Conservation (phyloP, 2,113 vertebrate genomes). For the Pteruthius melanotis region DNA sequence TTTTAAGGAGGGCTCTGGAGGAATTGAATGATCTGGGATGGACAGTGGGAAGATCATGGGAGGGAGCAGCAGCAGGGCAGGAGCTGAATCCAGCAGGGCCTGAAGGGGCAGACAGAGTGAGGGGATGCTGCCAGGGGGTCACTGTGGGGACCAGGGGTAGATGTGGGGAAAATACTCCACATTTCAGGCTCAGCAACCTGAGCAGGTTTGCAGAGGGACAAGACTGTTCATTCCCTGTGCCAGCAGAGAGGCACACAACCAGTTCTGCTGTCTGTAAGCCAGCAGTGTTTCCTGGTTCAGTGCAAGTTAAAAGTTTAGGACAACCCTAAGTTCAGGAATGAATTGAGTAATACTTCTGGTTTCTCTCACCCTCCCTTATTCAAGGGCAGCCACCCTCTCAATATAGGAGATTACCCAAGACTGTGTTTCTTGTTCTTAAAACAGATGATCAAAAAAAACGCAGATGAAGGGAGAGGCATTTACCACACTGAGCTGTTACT, state of each 20-base stretch:
- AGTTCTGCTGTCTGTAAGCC: not conserved
- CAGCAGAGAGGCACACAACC: not conserved
- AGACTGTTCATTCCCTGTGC: accelerated
- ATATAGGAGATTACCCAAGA: not conserved
- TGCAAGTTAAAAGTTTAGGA: not conserved
- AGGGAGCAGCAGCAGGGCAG: not conserved
- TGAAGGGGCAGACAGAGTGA: accelerated
- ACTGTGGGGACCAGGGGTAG: not conserved
- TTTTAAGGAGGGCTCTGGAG: not conserved
- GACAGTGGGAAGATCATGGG: not conserved
- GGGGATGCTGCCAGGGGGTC: not conserved
- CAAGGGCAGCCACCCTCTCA: not conserved
- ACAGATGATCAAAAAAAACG: not conserved
- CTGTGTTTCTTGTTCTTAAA: not conserved
- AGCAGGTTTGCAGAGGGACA: accelerated
- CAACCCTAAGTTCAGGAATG: not conserved
- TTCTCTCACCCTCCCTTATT: not conserved
- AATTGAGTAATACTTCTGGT: not conserved
- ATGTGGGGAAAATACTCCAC: accelerated
- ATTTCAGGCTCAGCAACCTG: not conserved
- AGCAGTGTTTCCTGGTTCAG: not conserved
- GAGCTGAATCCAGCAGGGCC: not conserved
- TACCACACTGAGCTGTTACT: not conserved
- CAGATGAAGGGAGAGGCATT: not conserved
- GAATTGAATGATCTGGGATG: accelerated